Conservation (phyloP, 1,140 invertebrate genomes). For the Magallana gigas region DNA sequence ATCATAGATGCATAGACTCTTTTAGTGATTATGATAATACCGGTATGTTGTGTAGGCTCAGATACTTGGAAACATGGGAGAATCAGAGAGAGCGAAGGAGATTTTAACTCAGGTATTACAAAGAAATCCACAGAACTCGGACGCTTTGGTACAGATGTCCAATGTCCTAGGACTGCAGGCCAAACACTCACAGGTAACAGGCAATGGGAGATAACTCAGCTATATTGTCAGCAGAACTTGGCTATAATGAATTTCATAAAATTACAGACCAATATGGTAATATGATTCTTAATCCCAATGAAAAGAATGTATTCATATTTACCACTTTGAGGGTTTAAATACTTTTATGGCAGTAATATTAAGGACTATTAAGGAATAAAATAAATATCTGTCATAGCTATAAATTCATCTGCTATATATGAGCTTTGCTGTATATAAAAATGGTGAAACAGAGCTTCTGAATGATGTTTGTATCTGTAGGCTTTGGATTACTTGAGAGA, state of each 20-base stretch:
- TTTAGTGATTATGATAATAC: too few species aligned
- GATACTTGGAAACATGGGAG: conserved; percentile 51
- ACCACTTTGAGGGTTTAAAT: too few species aligned
- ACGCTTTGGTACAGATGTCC: conserved; percentile 52
- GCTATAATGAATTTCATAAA: neutral
- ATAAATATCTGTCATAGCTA: too few species aligned
- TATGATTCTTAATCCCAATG: neutral
- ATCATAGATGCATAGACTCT: neutral
- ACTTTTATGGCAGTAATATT: too few species aligned
- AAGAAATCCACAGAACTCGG: conserved; percentile 42
- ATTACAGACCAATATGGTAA: neutral
- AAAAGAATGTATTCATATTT: too few species aligned
- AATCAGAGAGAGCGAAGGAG: conserved; percentile 50
- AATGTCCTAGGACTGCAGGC: conserved; percentile 50
- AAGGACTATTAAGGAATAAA: too few species aligned
- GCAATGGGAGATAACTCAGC: neutral
- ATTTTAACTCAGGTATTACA: conserved; percentile 48
- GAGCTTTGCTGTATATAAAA: too few species aligned
- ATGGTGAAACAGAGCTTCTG: too few species aligned
- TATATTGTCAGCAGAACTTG: neutral
- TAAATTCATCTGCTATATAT: too few species aligned
- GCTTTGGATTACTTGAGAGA: conserved; percentile 56
- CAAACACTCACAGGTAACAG: conserved; percentile 56
- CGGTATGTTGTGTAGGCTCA: conserved; percentile 51
- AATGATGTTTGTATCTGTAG: conserved; percentile 32